Percentiles rank a stretch among this genome's conserved stretches.
Conservation (phyloP, 2,113 vertebrate species). For the Leucosticte australis region DNA sequence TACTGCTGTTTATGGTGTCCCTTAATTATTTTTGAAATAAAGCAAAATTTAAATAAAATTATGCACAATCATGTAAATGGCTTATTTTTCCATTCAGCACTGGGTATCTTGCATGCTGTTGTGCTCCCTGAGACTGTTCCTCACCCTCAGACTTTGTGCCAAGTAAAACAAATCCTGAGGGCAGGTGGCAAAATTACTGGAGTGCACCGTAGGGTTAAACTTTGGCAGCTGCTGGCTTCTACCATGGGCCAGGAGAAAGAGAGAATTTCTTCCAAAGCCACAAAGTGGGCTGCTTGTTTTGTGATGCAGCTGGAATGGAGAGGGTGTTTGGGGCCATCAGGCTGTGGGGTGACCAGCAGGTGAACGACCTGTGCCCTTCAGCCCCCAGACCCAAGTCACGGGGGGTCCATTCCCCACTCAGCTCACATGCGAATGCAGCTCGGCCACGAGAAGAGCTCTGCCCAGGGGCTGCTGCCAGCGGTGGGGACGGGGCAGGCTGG, state of each 20-base stretch:
- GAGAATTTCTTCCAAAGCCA: not conserved
- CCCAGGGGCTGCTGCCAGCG: not conserved
- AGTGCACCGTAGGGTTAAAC: fast-evolving
- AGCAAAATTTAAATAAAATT: constrained; percentile 19
- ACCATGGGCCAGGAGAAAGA: fast-evolving
- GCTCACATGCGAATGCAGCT: not conserved
- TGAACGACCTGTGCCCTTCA: no score
- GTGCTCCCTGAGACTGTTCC: not conserved
- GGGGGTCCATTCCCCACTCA: no score
- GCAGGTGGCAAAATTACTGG: not conserved
- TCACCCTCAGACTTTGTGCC: not conserved
- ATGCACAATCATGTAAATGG: not conserved
- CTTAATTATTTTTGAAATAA: not conserved
- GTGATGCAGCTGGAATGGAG: not conserved
- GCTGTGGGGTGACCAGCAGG: not conserved
- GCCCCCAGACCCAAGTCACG: fast-evolving
- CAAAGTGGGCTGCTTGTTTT: fast-evolving
- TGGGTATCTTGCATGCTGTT: no score
- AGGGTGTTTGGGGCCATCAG: fast-evolving
- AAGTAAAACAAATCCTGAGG: not conserved
- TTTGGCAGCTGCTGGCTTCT: not conserved
- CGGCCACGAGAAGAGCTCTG: not conserved
- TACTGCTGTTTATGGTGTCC: not conserved
- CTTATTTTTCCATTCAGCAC: not conserved
- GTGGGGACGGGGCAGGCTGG: not conserved